Evolutionary conservation across 2,113 vertebrate genomes (phyloP), one percentile per base, ranked within the genome.

Genomic region (Miniopterus natalensis): DNA sequence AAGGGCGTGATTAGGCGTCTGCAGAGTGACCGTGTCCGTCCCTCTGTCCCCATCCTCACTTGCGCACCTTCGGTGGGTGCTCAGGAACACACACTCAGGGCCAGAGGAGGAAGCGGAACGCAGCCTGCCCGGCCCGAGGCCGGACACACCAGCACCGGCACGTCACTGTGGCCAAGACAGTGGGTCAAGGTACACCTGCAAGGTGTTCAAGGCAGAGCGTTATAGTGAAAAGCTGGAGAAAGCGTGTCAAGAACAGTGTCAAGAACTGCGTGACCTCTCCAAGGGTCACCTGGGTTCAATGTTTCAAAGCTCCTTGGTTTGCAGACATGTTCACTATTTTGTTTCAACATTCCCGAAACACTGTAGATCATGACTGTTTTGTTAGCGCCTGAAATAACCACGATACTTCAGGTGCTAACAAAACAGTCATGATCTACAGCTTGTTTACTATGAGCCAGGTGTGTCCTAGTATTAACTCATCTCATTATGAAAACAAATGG

Each of bases 11-110:
- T 47, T 27, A 40, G 63, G 59, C 31, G 17, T 21, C 80, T 68
- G 10, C 1, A 12, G 47, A 21, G 25, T 14, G 13, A 40, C 2
- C 8, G 1, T 0, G 45, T 5, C 25, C 84, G 8, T 29, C 66
- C 2, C 4, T 5, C 25, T 84, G 8, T 29, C 66, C 2, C 4
- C 7, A 18, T 90, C 87, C 29, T 59, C 9, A 3, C 18, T 15
- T n/a, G 7, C 1, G 3, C 36, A 3, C 25, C 70, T 42, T 11
- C 23, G 3, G 15, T 9, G 17, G 74, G 29, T 13, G 17, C 9
- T 13, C 9, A 1, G 36, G 5, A 10, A 8, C 7, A 4, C 42
- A 1, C 3, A 3, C 5, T 4, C 36, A 1, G n/a, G n/a, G 51
- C 59, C 66, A 11, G 42, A 25, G 36, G 8, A 80, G 78, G 23